These are phyloP conservation scores for Epinephelus fuscoguttatus DNA, from an alignment of 2,113 vertebrate genomes.

Conservation along the genomic window DNA sequence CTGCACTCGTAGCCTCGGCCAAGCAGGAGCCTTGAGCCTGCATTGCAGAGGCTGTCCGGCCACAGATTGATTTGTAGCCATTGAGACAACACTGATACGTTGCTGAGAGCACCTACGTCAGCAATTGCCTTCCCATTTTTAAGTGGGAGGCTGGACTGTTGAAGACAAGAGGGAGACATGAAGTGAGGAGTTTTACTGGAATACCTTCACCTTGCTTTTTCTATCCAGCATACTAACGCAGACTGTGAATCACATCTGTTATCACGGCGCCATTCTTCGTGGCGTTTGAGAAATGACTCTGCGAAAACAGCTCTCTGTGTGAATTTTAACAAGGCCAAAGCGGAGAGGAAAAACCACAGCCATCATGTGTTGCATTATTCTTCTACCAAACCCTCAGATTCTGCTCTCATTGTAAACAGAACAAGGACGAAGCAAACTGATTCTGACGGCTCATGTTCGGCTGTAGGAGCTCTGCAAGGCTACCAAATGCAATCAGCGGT, in stretches of 20 bases:
- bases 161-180: not conserved
- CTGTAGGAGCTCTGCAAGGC: slow-evolving; percentile 27
- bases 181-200: slow-evolving; percentile 39
- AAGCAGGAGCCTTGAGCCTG: slow-evolving; percentile 69
- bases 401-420: slow-evolving; percentile 33
- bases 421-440: slow-evolving; percentile 51
- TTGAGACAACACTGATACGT: slow-evolving; percentile 75
- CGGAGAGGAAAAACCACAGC: not conserved
- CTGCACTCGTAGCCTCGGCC: slow-evolving; percentile 31
- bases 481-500: slow-evolving; percentile 63
- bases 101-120: slow-evolving; percentile 67
- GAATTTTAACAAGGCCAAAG: slow-evolving; percentile 56
- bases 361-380: slow-evolving; percentile 12
- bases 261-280: slow-evolving; percentile 36
- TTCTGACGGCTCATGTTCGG: slow-evolving; percentile 19
- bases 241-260: slow-evolving; percentile 32
- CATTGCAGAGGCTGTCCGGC: slow-evolving; percentile 85
- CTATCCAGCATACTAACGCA: slow-evolving; percentile 26
- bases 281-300: slow-evolving; percentile 66
- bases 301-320: slow-evolving; percentile 16
- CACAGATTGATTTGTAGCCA: slow-evolving; percentile 83
- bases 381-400: slow-evolving; percentile 23
- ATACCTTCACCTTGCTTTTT: slow-evolving; percentile 40
- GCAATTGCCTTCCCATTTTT: slow-evolving; percentile 65
- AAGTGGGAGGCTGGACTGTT: slow-evolving; percentile 42